These are phyloP conservation scores for Venustaconcha ellipsiformis DNA, from an alignment of 1,140 invertebrate species.

Conservation along the genomic window DNA sequence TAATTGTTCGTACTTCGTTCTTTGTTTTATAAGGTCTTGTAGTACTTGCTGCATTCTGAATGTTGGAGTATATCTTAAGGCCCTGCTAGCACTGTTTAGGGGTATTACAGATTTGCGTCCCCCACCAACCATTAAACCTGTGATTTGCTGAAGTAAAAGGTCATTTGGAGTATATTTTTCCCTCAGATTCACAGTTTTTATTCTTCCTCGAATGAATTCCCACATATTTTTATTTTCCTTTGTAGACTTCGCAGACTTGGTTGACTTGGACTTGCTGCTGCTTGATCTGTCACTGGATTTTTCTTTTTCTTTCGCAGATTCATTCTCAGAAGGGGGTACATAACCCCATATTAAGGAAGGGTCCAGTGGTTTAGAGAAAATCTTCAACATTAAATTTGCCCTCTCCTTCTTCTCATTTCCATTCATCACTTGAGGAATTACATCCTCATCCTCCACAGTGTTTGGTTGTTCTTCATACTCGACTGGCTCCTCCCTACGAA, in stretches of 20 bases:
- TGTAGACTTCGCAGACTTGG: constrained; percentile 12
- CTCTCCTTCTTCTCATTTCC: constrained; percentile 8
- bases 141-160: constrained; percentile 53
- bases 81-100: constrained; percentile 47
- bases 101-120: constrained; percentile 44
- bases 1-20: constrained; percentile 56
- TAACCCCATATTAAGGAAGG: constrained; percentile 17
- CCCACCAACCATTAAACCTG: constrained; percentile 42
- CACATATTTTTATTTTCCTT: constrained; percentile 33
- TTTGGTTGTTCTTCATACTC: constrained; percentile 14
- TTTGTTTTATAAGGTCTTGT: constrained; percentile 49
- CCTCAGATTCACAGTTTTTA: constrained; percentile 37
- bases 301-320: constrained; percentile 11
- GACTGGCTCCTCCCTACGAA: constrained; percentile 30
- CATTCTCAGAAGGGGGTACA: constrained; percentile 5
- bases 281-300: constrained; percentile 18
- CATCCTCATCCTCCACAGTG: constrained; percentile 6
- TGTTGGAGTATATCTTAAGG: constrained; percentile 58
- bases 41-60: constrained; percentile 62
- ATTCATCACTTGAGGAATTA: constrained; percentile 6
- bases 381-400: constrained; percentile 26
- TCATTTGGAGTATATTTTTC: constrained; percentile 46
- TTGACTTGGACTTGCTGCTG: constrained; percentile 21
- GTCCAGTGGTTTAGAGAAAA: constrained; percentile 41
- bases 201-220: constrained; percentile 41